These are phyloP conservation scores for Perizoma affinitatum DNA, from an alignment of 2,888 invertebrate species.

Conservation along the genomic window DNA sequence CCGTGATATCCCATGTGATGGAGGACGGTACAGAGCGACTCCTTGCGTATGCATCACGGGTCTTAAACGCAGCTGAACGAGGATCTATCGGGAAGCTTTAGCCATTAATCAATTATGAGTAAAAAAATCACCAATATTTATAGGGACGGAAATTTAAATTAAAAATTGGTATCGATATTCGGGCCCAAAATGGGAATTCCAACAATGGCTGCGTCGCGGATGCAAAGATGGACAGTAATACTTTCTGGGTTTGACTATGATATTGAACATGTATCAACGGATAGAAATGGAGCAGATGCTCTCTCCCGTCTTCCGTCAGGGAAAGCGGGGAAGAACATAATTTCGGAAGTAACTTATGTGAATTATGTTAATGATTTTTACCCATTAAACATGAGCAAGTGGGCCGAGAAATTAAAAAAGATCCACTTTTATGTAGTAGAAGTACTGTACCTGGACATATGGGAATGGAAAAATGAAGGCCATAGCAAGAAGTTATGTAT, in stretches of 20 bases:
- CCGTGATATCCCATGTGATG: too few species aligned
- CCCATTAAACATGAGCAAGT: not conserved
- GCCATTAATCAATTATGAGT: conserved; percentile 2
- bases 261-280: not conserved
- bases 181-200: conserved; percentile 6
- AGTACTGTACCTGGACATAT: conserved; percentile 19
- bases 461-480: conserved; percentile 38
- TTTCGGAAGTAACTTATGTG: not conserved
- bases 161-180: conserved; percentile 3
- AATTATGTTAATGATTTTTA: conserved; percentile 4
- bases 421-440: conserved; percentile 1
- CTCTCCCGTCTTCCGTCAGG: not conserved
- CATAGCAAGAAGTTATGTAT: conserved; percentile 34
- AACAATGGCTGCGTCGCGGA: conserved; percentile 29
- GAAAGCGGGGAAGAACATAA: not conserved
- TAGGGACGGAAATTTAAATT: conserved; percentile 9
- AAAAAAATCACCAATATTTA: conserved; percentile 15
- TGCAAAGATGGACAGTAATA: conserved; percentile 23
- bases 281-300: conserved; percentile 4
- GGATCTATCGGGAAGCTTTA: not conserved
- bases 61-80: not conserved
- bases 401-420: not conserved
- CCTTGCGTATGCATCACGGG: not conserved
- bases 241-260: conserved; percentile 15
- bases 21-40: too few species aligned